Evolutionary conservation across 2,888 invertebrate genomes (phyloP).

Genomic region (Limnephilus auricula): DNA sequence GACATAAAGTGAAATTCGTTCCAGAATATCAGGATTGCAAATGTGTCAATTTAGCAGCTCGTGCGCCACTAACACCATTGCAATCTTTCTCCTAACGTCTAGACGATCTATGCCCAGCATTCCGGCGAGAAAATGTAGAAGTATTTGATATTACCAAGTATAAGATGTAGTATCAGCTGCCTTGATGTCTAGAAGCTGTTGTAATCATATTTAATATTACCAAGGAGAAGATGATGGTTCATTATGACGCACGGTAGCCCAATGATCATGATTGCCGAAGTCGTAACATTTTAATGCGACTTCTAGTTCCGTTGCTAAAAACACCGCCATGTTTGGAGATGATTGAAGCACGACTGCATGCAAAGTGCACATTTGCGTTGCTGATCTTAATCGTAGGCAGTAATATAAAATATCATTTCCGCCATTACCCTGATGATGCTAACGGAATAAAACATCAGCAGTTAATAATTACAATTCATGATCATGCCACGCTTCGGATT

Average conservation of each 20-base stretch:
- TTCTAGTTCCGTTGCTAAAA: constrained; percentile 14
- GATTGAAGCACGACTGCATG: not conserved
- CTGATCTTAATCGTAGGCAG: not conserved
- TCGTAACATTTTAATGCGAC: constrained; percentile 11
- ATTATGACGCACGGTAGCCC: not conserved
- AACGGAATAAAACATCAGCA: constrained; percentile 3
- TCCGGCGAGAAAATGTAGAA: too few relatives aligned
- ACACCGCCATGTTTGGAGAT: not conserved
- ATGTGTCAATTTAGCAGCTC: too few relatives aligned
- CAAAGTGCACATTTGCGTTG: constrained; percentile 29
- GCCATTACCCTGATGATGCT: not conserved
- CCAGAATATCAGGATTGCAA: too few relatives aligned
- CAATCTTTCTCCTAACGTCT: too few relatives aligned
- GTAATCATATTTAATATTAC: not conserved
- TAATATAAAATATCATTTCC: not conserved
- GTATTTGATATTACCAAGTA: too few relatives aligned
- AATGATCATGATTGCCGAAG: not conserved
- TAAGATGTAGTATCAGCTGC: too few relatives aligned
- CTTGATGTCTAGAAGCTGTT: not conserved
- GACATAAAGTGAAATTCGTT: too few relatives aligned
- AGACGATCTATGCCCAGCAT: too few relatives aligned
- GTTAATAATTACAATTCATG: not conserved
- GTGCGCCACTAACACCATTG: too few relatives aligned
- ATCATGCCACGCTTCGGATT: not conserved
- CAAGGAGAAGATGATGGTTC: not conserved